These are phyloP conservation scores for Chloropsis cyanopogon DNA, from an alignment of 2,113 vertebrate genomes.

Conservation along the genomic window DNA sequence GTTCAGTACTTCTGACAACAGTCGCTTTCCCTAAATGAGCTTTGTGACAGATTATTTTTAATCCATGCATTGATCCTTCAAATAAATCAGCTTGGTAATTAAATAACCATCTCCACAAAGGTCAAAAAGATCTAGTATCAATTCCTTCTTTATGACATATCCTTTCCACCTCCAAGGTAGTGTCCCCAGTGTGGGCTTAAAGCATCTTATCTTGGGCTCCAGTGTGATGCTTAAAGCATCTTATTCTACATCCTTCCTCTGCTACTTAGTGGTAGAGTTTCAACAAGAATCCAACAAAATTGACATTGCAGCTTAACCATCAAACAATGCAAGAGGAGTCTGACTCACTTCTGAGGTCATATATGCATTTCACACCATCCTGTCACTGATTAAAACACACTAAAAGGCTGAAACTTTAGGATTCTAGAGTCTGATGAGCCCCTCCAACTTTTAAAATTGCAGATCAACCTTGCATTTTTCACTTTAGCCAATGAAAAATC, in stretches of 20 bases:
- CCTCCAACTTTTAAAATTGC: background rate
- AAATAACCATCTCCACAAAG: background rate
- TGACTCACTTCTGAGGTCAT: background rate
- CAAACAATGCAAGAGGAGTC: background rate
- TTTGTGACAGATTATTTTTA: background rate
- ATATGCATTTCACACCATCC: background rate
- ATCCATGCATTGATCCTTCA: background rate
- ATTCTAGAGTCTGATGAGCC: background rate
- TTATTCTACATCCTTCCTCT: background rate
- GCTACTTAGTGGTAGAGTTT: background rate
- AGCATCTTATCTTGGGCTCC: too few relatives aligned
- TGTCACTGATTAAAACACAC: background rate
- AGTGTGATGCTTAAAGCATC: background rate
- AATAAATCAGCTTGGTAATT: background rate
- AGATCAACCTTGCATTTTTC: background rate
- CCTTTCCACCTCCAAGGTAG: background rate
- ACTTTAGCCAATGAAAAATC: background rate
- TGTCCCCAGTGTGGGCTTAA: accelerated
- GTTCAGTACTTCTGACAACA: background rate
- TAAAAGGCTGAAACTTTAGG: background rate
- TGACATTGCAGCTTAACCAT: background rate
- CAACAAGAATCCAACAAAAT: background rate
- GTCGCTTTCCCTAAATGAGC: background rate
- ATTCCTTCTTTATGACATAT: background rate
- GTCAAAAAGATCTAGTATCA: background rate